Conservation (phyloP, 2,797 vertebrate genomes). For the Euthynnus affinis region DNA sequence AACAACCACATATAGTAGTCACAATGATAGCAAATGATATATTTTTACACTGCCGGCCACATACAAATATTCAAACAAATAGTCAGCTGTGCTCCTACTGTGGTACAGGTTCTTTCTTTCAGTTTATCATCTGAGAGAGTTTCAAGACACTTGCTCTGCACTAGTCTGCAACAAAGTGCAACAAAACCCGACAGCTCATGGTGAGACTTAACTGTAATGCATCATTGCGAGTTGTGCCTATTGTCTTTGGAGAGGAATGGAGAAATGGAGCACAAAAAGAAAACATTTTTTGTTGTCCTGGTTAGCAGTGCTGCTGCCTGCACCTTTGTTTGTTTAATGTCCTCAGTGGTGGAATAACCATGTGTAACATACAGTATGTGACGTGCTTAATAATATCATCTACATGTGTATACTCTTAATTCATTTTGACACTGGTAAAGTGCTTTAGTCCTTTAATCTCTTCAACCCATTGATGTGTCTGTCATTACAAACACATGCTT, state of each 20-base stretch:
- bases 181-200: neutral
- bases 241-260: neutral
- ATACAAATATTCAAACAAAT: neutral
- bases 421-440: neutral
- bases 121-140: neutral
- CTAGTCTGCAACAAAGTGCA: neutral
- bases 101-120: too few relatives aligned
- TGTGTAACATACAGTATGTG: neutral
- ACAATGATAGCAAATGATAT: neutral
- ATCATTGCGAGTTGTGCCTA: neutral
- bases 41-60: neutral
- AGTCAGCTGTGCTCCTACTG: too few relatives aligned
- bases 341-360: neutral
- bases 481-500: neutral
- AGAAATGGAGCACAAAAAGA: too few relatives aligned
- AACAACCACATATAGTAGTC: neutral
- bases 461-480: neutral
- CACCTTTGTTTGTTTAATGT: neutral
- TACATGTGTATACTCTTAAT: neutral
- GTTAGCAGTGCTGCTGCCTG: neutral
- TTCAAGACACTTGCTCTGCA: neutral
- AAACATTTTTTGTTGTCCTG: neutral
- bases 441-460: neutral
- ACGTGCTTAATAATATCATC: neutral
- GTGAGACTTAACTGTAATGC: neutral